These are phyloP conservation scores for Proisotoma minuta DNA, from an alignment of 2,888 invertebrate genomes.

Conservation along the genomic window DNA sequence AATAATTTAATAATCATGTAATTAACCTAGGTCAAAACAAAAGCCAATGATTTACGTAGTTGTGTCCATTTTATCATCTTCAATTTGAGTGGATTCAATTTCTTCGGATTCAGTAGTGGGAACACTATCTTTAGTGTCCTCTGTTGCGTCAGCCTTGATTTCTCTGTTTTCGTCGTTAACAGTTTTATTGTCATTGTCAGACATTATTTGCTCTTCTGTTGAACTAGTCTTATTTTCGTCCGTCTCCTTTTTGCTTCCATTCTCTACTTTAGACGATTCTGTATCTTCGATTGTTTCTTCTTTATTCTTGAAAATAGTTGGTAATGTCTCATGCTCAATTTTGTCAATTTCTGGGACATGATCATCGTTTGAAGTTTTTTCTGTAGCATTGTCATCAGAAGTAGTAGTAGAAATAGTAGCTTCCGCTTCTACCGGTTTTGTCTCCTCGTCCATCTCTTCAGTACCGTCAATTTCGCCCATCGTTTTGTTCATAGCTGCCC, in stretches of 20 bases:
- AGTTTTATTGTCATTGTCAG: conserved; percentile 1
- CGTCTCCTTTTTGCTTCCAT: conserved; percentile 3
- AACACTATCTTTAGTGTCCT: not conserved
- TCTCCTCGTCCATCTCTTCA: not conserved
- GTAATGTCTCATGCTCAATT: not conserved
- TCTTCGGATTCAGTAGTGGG: no score
- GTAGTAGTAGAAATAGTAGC: not conserved
- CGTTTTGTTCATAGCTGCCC: no score
- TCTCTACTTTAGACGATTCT: not conserved
- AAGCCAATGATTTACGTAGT: no score
- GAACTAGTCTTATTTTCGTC: conserved; percentile 9
- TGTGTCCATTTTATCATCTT: no score
- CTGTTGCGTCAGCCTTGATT: conserved; percentile 4
- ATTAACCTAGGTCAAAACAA: no score
- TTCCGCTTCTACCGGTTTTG: not conserved
- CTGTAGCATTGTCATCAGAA: not conserved
- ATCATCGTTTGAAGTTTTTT: not conserved
- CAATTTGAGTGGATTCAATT: no score
- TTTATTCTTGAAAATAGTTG: no score
- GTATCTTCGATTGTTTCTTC: not conserved
- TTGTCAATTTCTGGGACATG: not conserved
- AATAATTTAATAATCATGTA: no score
- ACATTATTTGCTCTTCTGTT: conserved; percentile 7
- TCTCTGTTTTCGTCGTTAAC: conserved; percentile 14
- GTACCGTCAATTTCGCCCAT: not conserved